phyloP scores from a whole-genome alignment of 2,797 vertebrate genomes.

The Steatocranus sp. region DNA sequence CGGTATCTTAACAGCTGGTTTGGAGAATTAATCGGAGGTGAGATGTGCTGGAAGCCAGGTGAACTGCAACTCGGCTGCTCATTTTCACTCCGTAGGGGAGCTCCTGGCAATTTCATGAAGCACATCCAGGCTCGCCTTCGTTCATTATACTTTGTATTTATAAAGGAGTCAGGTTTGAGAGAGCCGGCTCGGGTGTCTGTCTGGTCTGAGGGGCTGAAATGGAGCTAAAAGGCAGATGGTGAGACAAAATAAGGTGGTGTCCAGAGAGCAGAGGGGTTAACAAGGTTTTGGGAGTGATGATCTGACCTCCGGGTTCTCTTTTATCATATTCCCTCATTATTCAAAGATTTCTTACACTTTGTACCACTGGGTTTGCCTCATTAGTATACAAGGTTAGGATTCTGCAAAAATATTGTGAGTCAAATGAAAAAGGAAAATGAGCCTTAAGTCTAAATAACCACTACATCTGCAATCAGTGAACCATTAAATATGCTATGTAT shows the following conservation, averaged over 20 bases:
- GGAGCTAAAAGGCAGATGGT: slow-evolving; percentile 60
- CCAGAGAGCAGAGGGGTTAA: slow-evolving; percentile 49
- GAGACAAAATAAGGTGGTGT: slow-evolving; percentile 34
- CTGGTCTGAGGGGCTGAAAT: slow-evolving; percentile 39
- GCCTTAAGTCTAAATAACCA: not conserved
- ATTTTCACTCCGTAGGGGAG: slow-evolving; percentile 27
- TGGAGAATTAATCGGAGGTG: slow-evolving; percentile 33
- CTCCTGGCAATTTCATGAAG: slow-evolving; percentile 30
- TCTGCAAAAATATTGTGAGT: not conserved
- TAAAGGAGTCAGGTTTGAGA: slow-evolving; percentile 20
- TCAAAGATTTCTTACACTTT: not conserved
- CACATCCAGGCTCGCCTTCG: slow-evolving; percentile 6
- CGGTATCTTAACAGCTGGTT: slow-evolving; percentile 32
- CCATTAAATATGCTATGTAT: not conserved
- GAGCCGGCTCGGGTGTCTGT: slow-evolving; percentile 49
- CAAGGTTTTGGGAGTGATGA: slow-evolving; percentile 29
- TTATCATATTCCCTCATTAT: not conserved
- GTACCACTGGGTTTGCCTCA: not conserved
- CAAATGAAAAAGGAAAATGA: not conserved
- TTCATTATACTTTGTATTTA: slow-evolving; percentile 51
- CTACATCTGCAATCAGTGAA: not conserved
- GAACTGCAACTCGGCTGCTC: slow-evolving; percentile 40
- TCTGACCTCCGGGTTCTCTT: slow-evolving; percentile 8
- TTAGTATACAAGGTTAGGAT: not conserved
- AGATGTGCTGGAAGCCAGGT: slow-evolving; percentile 24